Base-by-base conservation (phyloP, 1,140 invertebrate genomes). In the Lepidurus couesii region DNA sequence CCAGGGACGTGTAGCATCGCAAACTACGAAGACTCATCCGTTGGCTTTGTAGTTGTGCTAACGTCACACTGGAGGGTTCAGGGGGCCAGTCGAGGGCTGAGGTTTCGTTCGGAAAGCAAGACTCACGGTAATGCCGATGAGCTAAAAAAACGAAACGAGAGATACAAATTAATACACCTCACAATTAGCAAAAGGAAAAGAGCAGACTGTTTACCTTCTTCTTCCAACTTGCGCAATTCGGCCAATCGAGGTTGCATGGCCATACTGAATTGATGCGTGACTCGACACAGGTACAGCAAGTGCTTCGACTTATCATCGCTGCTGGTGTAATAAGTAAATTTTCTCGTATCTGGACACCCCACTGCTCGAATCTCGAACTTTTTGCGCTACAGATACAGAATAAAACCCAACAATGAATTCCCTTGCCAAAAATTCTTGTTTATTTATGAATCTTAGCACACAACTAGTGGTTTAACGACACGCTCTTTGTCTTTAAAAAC, bases 211-310 rank as follows among this genome's bases (percentile, higher is more conserved):
- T 74, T 82, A 89, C 89, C 92, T 88, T 94, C 92, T 83, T 92
- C 91, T 82, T 94, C 91, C 79, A 91, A 88, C 81, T 89, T 88
- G 43, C 90, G 89, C 77, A 93, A 90, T 83, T 96, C 94, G 82
- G 88, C 92, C 42, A 95, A 86, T 82, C 93, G 89, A 21, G 92
- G 91, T 77, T 95, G 92, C 82, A 96, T 91, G 83, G 93, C 92
- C 93, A 97, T 94, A 82, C 93, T 94, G 86, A 97, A 97, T 85
- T 96, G 94, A 87, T 98, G 96, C 8, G 95, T 96, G 81, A 93
- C 92, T 82, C 92, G 91, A 86, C 95, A 98, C 24, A 98, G 87
- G 16, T 91, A 90, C 79, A 98, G 88, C 80, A 98, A 86, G 82
- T 96, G 91, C 86, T 96, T 93, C 83, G 95, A 95, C 84, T 96